Percentiles rank a stretch among this genome's conserved stretches.
Evolutionary conservation across 2,113 vertebrate species (phyloP).

Genomic region (Sciurus niger): DNA sequence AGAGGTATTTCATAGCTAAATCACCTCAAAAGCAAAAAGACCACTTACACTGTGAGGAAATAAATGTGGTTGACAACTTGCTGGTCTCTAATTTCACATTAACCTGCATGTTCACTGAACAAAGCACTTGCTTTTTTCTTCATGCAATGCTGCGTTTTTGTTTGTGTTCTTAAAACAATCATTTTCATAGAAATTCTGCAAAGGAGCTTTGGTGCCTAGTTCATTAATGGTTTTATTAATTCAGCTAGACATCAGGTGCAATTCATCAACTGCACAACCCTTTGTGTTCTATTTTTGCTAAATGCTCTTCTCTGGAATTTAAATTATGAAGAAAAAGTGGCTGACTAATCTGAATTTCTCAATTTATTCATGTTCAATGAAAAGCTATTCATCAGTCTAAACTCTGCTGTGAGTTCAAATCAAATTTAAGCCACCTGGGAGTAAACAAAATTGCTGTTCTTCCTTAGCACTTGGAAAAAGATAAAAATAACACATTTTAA

Average conservation of each 20-base stretch:
- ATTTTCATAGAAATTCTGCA: constrained; percentile 66
- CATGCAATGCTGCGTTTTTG: not conserved
- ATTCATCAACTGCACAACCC: constrained; percentile 84
- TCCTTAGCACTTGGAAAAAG: constrained; percentile 79
- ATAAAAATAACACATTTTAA: constrained; percentile 88
- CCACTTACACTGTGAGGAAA: not conserved
- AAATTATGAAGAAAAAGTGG: constrained; percentile 91
- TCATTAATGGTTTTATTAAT: constrained; percentile 88
- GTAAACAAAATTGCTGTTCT: constrained; percentile 91
- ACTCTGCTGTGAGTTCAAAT: constrained; percentile 93
- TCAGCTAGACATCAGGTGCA: constrained; percentile 83
- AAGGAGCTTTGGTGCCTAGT: constrained; percentile 71
- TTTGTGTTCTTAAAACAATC: constrained; percentile 69
- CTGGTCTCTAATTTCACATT: not conserved
- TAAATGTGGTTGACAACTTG: not conserved
- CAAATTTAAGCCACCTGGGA: constrained; percentile 94
- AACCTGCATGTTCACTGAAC: not conserved
- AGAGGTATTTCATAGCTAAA: not conserved
- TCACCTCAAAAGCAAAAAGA: not conserved
- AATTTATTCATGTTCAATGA: constrained; percentile 96
- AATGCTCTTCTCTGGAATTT: constrained; percentile 89
- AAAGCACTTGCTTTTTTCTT: constrained; percentile 45
- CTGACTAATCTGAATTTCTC: constrained; percentile 95
- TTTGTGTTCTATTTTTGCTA: constrained; percentile 88
- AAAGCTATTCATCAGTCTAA: constrained; percentile 95